Percentiles rank a stretch among this genome's conserved stretches.
Evolutionary conservation across 2,797 vertebrate genomes (phyloP).

Genomic region (Atherinosoma microstoma): DNA sequence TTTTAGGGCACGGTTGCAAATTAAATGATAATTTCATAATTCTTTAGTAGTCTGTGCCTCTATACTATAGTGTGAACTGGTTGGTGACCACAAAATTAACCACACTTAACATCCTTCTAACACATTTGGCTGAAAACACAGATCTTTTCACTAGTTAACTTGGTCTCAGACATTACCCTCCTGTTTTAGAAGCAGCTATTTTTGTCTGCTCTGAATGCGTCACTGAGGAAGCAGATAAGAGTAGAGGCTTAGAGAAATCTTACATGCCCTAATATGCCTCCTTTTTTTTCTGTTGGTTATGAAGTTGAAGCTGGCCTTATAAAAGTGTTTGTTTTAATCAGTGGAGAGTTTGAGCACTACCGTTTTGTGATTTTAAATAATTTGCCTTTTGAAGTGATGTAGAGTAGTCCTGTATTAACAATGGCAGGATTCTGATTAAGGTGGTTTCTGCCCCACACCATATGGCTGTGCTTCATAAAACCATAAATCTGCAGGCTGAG

Average conservation of each 20-base stretch:
- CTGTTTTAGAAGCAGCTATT: slow-evolving; percentile 74
- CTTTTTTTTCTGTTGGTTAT: slow-evolving; percentile 19
- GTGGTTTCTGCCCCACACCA: slow-evolving; percentile 21
- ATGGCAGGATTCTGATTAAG: slow-evolving; percentile 18
- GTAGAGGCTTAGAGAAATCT: slow-evolving; percentile 59
- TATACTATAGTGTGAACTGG: slow-evolving; percentile 14
- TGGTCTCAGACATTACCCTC: slow-evolving; percentile 49
- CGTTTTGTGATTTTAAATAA: slow-evolving; percentile 1
- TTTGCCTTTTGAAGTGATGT: slow-evolving; percentile 10
- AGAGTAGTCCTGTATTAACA: slow-evolving; percentile 9
- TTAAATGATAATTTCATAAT: not conserved
- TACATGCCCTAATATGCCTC: slow-evolving; percentile 42
- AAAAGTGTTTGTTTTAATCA: not conserved
- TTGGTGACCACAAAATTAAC: slow-evolving; percentile 16
- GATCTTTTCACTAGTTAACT: slow-evolving; percentile 43
- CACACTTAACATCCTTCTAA: slow-evolving; percentile 10
- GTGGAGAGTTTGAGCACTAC: not conserved
- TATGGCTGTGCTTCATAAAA: slow-evolving; percentile 45
- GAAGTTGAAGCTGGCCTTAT: slow-evolving; percentile 9
- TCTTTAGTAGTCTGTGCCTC: slow-evolving; percentile 19
- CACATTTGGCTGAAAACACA: slow-evolving; percentile 23
- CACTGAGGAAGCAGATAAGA: slow-evolving; percentile 65
- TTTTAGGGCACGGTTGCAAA: too few relatives aligned
- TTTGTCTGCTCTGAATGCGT: slow-evolving; percentile 62
- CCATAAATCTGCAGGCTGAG: slow-evolving; percentile 22